A percentile compares a stretch with the other conserved stretches of the same genome.
These are phyloP conservation scores for Anneissia japonica DNA, from an alignment of 35 echinoderm and acorn worm species.

Conservation along the genomic window DNA sequence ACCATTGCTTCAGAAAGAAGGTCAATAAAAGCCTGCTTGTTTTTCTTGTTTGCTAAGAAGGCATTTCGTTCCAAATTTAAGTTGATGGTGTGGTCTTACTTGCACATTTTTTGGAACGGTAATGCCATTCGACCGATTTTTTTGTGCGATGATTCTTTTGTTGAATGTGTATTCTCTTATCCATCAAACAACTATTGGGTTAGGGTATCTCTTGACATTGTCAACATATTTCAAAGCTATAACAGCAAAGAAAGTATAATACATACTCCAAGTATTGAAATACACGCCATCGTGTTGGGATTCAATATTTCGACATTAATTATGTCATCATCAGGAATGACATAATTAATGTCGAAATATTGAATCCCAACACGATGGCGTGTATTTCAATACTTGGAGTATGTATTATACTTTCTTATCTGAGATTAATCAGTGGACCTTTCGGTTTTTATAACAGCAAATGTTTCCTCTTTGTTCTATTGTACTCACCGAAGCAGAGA, in stretches of 20 bases:
- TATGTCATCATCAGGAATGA: too few species aligned
- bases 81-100: background rate
- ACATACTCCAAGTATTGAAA: too few species aligned
- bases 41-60: background rate
- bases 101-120: background rate
- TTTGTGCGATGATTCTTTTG: conserved; percentile 13
- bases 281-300: too few species aligned
- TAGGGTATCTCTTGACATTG: conserved; percentile 11
- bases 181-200: conserved; percentile 30
- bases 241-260: background rate
- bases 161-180: background rate
- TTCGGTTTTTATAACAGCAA: too few species aligned
- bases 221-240: conserved; percentile 11
- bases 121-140: background rate
- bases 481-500: conserved; percentile 9
- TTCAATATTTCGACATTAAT: too few species aligned
- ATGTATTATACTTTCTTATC: too few species aligned
- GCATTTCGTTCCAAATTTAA: background rate
- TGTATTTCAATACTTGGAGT: too few species aligned
- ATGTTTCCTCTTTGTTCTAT: too few species aligned
- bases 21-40: conserved; percentile 17
- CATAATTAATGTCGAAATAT: too few species aligned
- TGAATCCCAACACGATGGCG: too few species aligned
- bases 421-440: too few species aligned
- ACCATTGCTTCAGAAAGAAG: background rate